Conservation (phyloP, 2,797 vertebrate genomes). For the Kryptopterus vitreolus region DNA sequence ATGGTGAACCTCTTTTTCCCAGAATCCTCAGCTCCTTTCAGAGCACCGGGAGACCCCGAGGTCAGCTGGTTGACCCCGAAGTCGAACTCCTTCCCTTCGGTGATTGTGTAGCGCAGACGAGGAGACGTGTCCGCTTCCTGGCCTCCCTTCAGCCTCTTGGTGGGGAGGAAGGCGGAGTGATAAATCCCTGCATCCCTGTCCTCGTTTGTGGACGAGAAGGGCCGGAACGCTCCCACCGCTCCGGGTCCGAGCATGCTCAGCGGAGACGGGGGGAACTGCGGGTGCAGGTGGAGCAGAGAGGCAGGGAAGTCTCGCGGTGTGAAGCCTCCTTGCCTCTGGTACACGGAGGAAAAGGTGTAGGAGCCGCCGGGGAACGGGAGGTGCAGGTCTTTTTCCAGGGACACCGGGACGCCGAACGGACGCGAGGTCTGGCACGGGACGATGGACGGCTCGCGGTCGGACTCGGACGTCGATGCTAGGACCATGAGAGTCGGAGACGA, state of each 20-base stretch:
- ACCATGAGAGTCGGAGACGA: slow-evolving; percentile 97
- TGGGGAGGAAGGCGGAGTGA: slow-evolving; percentile 94
- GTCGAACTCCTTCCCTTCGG: slow-evolving; percentile 95
- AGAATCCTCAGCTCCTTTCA: slow-evolving; percentile 89
- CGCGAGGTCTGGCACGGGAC: slow-evolving; percentile 93
- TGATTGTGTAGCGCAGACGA: slow-evolving; percentile 88
- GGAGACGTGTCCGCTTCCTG: slow-evolving; percentile 79
- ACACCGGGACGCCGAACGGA: slow-evolving; percentile 90
- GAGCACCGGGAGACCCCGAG: slow-evolving; percentile 82
- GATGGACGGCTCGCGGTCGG: slow-evolving; percentile 92
- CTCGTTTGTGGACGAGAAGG: slow-evolving; percentile 89
- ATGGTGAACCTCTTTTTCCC: slow-evolving; percentile 96
- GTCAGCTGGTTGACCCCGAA: slow-evolving; percentile 82
- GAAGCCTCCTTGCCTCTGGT: slow-evolving; percentile 93
- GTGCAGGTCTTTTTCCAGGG: slow-evolving; percentile 94
- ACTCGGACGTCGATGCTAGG: slow-evolving; percentile 92
- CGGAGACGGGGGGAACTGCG: slow-evolving; percentile 91
- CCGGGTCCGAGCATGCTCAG: slow-evolving; percentile 96
- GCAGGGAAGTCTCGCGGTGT: slow-evolving; percentile 92
- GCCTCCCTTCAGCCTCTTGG: slow-evolving; percentile 95
- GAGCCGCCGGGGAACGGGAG: slow-evolving; percentile 95
- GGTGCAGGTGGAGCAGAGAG: slow-evolving; percentile 94
- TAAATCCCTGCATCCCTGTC: slow-evolving; percentile 91
- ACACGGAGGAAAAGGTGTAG: slow-evolving; percentile 98
- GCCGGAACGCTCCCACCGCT: slow-evolving; percentile 92